phyloP scores from a whole-genome alignment of 2,113 vertebrate genomes.

The Heteronetta atricapilla region DNA sequence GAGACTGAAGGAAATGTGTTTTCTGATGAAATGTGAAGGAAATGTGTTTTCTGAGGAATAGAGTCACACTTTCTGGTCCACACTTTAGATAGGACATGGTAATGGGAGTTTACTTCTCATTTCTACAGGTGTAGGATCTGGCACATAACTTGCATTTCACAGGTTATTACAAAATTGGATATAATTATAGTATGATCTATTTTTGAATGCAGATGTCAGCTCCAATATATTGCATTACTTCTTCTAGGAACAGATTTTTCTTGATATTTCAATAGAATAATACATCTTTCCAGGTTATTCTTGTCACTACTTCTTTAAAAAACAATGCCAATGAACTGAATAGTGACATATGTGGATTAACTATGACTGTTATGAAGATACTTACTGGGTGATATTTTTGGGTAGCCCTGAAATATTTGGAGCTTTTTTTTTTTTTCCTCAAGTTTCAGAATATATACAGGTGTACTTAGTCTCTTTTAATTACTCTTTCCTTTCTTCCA shows the following conservation, averaged over 20 bases:
- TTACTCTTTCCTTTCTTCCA: not conserved
- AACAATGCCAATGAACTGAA: not conserved
- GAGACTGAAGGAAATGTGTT: not conserved
- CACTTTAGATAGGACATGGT: not conserved
- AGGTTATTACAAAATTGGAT: not conserved
- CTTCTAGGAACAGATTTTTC: not conserved
- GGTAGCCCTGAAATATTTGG: not conserved
- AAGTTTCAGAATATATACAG: not conserved
- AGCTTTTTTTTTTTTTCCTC: not conserved
- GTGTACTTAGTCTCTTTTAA: not conserved
- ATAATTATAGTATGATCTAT: not conserved
- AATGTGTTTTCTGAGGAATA: not conserved
- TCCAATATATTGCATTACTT: not conserved
- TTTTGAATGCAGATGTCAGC: not conserved
- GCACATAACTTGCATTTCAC: not conserved
- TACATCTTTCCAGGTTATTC: not conserved
- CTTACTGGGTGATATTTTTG: not conserved
- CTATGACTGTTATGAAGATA: not conserved
- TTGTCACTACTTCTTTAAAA: conserved; percentile 20
- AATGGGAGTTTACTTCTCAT: not conserved
- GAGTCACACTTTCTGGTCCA: not conserved
- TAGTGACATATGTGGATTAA: not conserved
- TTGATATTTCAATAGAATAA: not conserved
- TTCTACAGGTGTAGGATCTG: not conserved
- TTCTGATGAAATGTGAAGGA: not conserved